Conservation (phyloP, 35 echinoderm and acorn worm genomes). For the Patiria miniata region DNA sequence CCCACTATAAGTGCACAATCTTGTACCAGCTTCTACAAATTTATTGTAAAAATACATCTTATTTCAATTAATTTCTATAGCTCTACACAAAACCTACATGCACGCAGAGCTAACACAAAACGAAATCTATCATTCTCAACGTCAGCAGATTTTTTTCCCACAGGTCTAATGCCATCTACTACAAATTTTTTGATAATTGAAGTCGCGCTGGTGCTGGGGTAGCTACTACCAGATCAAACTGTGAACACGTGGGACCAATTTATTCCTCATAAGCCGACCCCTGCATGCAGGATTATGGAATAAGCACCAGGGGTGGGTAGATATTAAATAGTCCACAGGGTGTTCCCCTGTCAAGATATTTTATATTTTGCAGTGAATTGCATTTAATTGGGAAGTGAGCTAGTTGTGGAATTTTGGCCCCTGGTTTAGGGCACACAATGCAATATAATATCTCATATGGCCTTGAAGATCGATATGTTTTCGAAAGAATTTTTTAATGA, state of each 20-base stretch:
- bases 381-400: not conserved
- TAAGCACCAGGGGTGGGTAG: not conserved
- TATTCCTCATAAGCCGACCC: not conserved
- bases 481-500: no score
- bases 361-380: not conserved
- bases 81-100: not conserved
- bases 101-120: not conserved
- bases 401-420: not conserved
- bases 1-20: no score
- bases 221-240: not conserved
- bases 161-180: not conserved
- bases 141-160: not conserved
- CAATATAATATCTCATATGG: not conserved
- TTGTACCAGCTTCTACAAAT: no score
- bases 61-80: no score
- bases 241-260: conserved; percentile 19
- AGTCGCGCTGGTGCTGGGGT: not conserved
- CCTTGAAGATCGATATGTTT: not conserved
- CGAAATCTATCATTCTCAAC: not conserved
- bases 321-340: not conserved
- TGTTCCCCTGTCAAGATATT: not conserved
- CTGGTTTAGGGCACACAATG: not conserved
- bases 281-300: not conserved
- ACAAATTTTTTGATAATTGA: not conserved
- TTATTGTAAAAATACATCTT: no score